Percentiles rank a stretch among this genome's conserved stretches.
phyloP scores from a whole-genome alignment of 2,888 invertebrate genomes.

The Platynereis dumerilii region DNA sequence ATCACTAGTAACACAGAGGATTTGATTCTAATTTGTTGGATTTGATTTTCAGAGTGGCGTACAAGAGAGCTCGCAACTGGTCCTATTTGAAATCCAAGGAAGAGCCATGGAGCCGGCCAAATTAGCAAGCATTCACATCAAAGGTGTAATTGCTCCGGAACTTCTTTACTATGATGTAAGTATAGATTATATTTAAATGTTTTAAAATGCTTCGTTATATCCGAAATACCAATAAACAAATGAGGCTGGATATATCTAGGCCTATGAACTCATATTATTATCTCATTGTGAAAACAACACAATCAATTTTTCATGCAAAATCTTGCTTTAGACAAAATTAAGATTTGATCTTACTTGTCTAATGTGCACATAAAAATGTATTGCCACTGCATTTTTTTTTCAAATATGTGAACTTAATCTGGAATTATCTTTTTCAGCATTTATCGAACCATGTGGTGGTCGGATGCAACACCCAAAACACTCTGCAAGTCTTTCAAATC shows the following conservation, averaged over 20 bases:
- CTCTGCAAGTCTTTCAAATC: slow-evolving; percentile 47
- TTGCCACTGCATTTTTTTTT: slow-evolving; percentile 23
- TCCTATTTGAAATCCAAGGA: slow-evolving; percentile 26
- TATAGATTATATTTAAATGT: background rate
- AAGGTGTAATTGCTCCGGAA: slow-evolving; percentile 47
- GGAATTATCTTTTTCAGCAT: slow-evolving; percentile 35
- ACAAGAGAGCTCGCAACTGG: slow-evolving; percentile 13
- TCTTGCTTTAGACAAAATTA: too few relatives aligned
- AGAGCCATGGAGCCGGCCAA: slow-evolving; percentile 36
- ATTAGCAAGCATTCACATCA: slow-evolving; percentile 36
- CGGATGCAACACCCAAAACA: slow-evolving; percentile 51
- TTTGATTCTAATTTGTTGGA: too few relatives aligned
- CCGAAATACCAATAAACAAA: too few relatives aligned
- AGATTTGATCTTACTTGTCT: too few relatives aligned
- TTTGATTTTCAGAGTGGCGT: background rate
- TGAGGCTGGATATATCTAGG: too few relatives aligned
- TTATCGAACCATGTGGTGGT: slow-evolving; percentile 40
- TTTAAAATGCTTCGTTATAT: background rate
- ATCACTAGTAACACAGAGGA: too few relatives aligned
- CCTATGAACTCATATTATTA: background rate
- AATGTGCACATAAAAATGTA: background rate
- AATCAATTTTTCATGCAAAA: too few relatives aligned
- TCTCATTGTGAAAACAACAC: background rate
- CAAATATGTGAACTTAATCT: slow-evolving; percentile 15
- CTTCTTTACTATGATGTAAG: slow-evolving; percentile 48